Conservation (phyloP, 2,888 invertebrate species). For the Busseola fusca region DNA sequence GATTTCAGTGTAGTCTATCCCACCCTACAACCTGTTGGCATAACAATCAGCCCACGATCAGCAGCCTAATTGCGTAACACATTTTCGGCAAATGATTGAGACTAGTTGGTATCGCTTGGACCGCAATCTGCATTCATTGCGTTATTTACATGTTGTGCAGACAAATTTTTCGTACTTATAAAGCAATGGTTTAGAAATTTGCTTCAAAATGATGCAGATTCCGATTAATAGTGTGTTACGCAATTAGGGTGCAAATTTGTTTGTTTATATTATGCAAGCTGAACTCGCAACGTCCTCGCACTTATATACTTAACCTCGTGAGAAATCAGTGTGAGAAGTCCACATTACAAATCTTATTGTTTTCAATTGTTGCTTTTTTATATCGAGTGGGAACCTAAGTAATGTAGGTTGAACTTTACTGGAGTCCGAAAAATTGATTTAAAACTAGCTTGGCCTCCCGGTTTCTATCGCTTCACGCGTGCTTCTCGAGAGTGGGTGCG, state of each 20-base stretch:
- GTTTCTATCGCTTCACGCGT: background rate
- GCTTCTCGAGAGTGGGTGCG: no score
- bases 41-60: no score
- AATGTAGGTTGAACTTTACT: constrained; percentile 1
- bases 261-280: constrained; percentile 34
- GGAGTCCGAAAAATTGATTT: background rate
- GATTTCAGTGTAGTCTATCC: background rate
- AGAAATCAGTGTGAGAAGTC: constrained; percentile 37
- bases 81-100: no score
- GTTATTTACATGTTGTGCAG: no score
- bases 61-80: no score
- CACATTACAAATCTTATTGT: constrained; percentile 13
- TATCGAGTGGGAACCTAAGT: background rate
- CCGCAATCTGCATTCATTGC: no score
- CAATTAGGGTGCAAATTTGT: no score
- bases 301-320: constrained; percentile 37
- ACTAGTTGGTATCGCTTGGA: no score
- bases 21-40: background rate
- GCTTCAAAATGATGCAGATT: no score
- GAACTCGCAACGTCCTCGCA: constrained; percentile 23
- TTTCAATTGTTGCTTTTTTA: constrained; percentile 5
- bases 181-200: no score
- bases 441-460: background rate
- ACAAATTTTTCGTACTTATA: no score
- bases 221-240: no score